phyloP scores from a whole-genome alignment of 2,797 vertebrate species.

The Sebastes itinus region DNA sequence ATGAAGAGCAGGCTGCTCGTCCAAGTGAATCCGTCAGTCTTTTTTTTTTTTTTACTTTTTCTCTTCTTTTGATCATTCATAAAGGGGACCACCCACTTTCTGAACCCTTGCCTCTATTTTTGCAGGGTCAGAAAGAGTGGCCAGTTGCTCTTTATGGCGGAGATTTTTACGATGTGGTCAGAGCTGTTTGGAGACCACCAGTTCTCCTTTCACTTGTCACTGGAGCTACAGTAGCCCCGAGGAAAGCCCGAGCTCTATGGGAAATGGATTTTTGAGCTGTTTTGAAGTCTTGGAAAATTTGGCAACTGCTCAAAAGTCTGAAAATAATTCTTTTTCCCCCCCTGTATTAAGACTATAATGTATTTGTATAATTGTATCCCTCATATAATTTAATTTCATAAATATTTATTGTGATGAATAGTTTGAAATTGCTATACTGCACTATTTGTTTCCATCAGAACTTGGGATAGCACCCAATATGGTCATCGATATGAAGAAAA shows the following conservation, averaged over 20 bases:
- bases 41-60: slow-evolving; percentile 17
- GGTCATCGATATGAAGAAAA: not conserved
- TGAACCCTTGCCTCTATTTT: slow-evolving; percentile 79
- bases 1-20: slow-evolving; percentile 21
- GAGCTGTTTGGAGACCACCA: slow-evolving; percentile 85
- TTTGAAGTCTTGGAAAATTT: slow-evolving; percentile 33
- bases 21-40: slow-evolving; percentile 29
- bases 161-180: slow-evolving; percentile 85
- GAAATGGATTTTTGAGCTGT: slow-evolving; percentile 15
- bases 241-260: slow-evolving; percentile 11
- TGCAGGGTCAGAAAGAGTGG: slow-evolving; percentile 81
- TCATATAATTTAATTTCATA: not conserved
- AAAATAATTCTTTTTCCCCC: not conserved
- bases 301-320: slow-evolving; percentile 18
- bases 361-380: not conserved
- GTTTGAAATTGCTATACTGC: not conserved
- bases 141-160: slow-evolving; percentile 85
- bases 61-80: slow-evolving; percentile 60
- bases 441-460: not conserved
- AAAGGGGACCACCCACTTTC: slow-evolving; percentile 83
- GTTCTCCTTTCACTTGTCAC: slow-evolving; percentile 80
- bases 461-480: not conserved
- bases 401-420: not conserved
- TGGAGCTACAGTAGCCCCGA: slow-evolving; percentile 58
- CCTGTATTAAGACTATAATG: not conserved